Conservation (phyloP, 1,140 invertebrate genomes). For the Eufriesea mexicana region DNA sequence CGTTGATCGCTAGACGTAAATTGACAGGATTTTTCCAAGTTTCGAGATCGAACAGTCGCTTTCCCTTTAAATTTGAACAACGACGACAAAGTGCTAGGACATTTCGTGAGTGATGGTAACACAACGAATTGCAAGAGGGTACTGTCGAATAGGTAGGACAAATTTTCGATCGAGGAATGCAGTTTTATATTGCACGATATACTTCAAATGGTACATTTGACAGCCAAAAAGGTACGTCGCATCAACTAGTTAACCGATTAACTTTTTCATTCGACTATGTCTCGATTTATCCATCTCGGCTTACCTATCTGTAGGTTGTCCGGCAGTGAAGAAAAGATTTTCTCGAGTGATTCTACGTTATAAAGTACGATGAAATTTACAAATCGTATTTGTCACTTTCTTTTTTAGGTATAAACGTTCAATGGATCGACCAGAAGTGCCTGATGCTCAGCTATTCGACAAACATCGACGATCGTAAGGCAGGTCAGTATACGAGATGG, state of each 20-base stretch:
- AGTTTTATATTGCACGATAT: constrained; percentile 54
- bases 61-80: constrained; percentile 23
- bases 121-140: constrained; percentile 61
- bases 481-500: too few species aligned
- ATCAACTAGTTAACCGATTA: constrained; percentile 11
- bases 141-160: constrained; percentile 50
- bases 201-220: constrained; percentile 2
- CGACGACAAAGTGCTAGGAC: constrained; percentile 17
- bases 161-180: constrained; percentile 39
- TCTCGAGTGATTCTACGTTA: not conserved
- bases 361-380: not conserved
- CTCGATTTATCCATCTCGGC: not conserved
- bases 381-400: too few species aligned
- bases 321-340: not conserved
- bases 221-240: not conserved
- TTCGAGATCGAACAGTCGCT: constrained; percentile 8
- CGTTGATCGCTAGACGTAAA: constrained; percentile 11
- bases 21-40: constrained; percentile 19
- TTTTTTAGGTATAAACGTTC: too few species aligned
- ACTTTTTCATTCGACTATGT: too few species aligned
- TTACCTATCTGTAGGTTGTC: not conserved
- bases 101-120: constrained; percentile 41
- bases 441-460: too few species aligned
- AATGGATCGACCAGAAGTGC: too few species aligned
- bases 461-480: too few species aligned